Evolutionary conservation across 2,113 vertebrate genomes (phyloP).

Genomic region (Camelus dromedarius): DNA sequence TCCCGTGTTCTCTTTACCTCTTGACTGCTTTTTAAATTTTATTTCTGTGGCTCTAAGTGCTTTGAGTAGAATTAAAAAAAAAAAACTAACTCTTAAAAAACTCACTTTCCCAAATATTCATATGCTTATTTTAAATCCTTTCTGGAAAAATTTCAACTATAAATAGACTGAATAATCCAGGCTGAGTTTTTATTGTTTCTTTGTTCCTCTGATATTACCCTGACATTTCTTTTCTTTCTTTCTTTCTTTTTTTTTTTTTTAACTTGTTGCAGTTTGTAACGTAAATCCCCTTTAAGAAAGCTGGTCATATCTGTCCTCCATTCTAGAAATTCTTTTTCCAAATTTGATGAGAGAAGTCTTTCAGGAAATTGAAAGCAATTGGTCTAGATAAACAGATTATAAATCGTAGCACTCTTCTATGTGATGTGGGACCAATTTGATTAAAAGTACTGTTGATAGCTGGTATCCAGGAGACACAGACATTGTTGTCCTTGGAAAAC

Average conservation of each 20-base stretch:
- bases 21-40: not conserved
- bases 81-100: not conserved
- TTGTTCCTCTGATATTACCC: not conserved
- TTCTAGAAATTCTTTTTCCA: constrained; percentile 24
- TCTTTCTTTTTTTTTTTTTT: too few species aligned
- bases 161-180: not conserved
- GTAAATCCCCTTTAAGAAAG: constrained; percentile 21
- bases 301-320: not conserved
- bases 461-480: not conserved
- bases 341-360: not conserved
- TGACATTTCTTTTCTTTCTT: not conserved
- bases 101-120: constrained; percentile 16
- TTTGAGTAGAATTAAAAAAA: constrained; percentile 2
- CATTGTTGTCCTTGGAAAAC: not conserved
- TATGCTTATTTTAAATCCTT: not conserved
- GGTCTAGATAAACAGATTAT: not conserved
- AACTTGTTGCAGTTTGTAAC: not conserved
- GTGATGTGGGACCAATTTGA: not conserved
- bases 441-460: not conserved
- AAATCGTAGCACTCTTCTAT: not conserved
- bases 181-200: not conserved
- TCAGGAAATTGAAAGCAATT: constrained; percentile 20
- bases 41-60: constrained; percentile 12
- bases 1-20: not conserved
- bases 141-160: not conserved